A percentile compares a stretch with the other conserved stretches of the same genome.
These are phyloP conservation scores for Sphyrna mokarran DNA, from an alignment of 2,113 vertebrate species.

Conservation along the genomic window DNA sequence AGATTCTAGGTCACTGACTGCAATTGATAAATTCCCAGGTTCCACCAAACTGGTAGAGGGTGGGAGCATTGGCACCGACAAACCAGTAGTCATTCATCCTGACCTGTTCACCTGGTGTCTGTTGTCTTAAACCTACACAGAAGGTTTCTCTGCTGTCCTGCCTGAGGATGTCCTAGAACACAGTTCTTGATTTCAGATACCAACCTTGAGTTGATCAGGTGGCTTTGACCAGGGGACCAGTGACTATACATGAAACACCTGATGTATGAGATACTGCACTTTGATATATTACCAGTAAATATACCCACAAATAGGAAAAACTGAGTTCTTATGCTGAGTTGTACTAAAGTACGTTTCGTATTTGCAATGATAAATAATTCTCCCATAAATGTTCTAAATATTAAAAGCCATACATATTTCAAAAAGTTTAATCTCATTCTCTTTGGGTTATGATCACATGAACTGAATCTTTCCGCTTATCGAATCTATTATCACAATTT, in stretches of 20 bases:
- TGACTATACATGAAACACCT: background rate
- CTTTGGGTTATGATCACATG: background rate
- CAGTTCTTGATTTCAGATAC: background rate
- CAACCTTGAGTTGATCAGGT: background rate
- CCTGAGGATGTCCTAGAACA: background rate
- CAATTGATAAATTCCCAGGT: background rate
- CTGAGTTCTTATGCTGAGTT: background rate
- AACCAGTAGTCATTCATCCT: background rate
- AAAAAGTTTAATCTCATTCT: background rate
- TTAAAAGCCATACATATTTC: background rate
- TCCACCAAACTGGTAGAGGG: background rate
- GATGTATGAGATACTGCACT: background rate
- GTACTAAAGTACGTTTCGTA: background rate
- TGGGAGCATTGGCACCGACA: background rate
- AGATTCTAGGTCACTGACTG: background rate
- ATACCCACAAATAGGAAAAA: background rate
- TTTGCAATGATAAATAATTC: background rate
- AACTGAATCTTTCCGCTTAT: background rate
- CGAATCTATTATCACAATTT: background rate
- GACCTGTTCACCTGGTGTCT: background rate
- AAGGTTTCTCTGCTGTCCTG: background rate
- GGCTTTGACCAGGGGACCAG: background rate
- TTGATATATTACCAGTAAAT: background rate
- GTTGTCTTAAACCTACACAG: background rate
- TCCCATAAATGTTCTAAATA: background rate